Conservation (phyloP, 2,888 invertebrate genomes). For the Ichneumon xanthorius region DNA sequence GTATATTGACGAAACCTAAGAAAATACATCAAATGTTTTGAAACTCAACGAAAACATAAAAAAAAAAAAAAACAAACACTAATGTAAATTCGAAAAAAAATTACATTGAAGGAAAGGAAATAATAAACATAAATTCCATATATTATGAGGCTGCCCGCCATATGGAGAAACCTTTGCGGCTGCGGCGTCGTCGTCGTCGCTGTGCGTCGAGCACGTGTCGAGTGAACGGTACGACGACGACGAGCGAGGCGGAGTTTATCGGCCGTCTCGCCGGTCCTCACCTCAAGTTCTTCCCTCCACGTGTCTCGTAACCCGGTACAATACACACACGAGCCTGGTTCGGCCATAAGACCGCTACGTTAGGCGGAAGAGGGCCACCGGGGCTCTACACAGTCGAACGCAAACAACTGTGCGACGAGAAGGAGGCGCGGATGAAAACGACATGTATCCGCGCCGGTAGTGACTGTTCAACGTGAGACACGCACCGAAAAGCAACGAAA, state of each 20-base stretch:
- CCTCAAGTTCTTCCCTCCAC: slow-evolving; percentile 41
- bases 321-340: background rate
- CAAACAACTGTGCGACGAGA: slow-evolving; percentile 9
- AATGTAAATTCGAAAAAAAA: background rate
- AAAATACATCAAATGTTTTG: background rate
- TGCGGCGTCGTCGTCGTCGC: slow-evolving; percentile 32
- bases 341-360: background rate
- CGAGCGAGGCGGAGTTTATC: slow-evolving; percentile 7
- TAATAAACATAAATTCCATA: background rate
- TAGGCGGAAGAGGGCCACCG: background rate
- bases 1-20: background rate
- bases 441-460: slow-evolving; percentile 54
- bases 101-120: background rate
- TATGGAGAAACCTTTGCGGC: slow-evolving; percentile 50
- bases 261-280: slow-evolving; percentile 26
- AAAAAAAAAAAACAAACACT: background rate
- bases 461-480: slow-evolving; percentile 55
- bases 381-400: slow-evolving; percentile 11
- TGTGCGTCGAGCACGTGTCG: slow-evolving; percentile 65
- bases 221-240: slow-evolving; percentile 38
- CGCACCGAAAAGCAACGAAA: slow-evolving; percentile 60
- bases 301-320: slow-evolving; percentile 4
- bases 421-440: slow-evolving; percentile 47
- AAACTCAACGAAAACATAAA: background rate
- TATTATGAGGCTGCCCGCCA: slow-evolving; percentile 55